Percentiles rank a stretch among this genome's conserved stretches.
Evolutionary conservation across 35 echinoderm and acorn worm genomes (phyloP).

Genomic region (Anneissia japonica): DNA sequence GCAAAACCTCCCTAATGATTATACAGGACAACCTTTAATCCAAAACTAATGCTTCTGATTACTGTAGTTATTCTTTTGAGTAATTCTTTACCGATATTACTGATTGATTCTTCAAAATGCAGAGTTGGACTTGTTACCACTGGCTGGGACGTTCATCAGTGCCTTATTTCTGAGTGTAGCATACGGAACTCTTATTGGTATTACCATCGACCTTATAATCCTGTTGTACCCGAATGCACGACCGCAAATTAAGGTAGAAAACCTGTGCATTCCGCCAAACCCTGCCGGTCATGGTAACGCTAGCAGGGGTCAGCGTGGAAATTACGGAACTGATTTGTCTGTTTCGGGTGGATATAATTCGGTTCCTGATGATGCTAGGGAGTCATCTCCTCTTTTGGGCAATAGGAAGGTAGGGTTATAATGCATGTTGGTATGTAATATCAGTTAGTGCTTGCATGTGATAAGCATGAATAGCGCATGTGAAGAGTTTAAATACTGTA

Average conservation of each 20-base stretch:
- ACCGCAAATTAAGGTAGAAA: conserved; percentile 45
- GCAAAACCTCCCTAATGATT: too few species aligned
- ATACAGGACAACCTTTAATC: too few species aligned
- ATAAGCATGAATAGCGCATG: neutral
- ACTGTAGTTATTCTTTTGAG: too few species aligned
- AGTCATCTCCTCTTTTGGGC: neutral
- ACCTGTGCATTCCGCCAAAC: neutral
- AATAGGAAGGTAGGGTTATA: neutral
- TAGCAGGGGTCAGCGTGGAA: neutral
- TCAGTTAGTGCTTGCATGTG: neutral
- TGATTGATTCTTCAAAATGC: neutral
- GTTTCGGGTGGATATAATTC: neutral
- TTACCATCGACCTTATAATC: conserved; percentile 51
- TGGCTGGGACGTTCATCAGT: conserved; percentile 43
- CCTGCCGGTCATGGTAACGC: neutral
- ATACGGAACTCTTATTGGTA: conserved; percentile 72
- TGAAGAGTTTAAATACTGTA: neutral
- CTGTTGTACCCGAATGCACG: conserved; percentile 65
- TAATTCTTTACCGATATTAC: too few species aligned
- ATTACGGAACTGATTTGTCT: neutral
- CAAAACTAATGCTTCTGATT: too few species aligned
- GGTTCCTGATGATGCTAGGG: neutral
- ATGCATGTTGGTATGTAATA: too few species aligned
- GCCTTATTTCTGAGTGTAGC: conserved; percentile 59
- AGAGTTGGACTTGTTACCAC: conserved; percentile 78